Percentiles rank a stretch among this genome's conserved stretches.
Evolutionary conservation across 2,797 vertebrate genomes (phyloP).

Genomic region (Arrhamphus sclerolepis): DNA sequence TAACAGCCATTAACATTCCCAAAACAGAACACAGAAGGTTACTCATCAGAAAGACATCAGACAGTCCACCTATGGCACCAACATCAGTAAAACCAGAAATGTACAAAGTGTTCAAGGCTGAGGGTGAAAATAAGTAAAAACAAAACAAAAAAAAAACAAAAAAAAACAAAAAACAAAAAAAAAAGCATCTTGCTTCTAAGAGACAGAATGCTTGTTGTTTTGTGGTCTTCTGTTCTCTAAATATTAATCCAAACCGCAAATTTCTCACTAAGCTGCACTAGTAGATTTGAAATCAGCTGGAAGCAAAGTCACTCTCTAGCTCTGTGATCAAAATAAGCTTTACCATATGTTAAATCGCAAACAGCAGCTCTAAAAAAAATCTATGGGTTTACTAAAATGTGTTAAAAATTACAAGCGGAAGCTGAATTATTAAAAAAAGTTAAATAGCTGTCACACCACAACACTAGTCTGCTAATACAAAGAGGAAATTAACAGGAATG

Average conservation of each 20-base stretch:
- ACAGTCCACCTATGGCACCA: slow-evolving; percentile 72
- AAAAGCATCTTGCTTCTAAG: slow-evolving; percentile 52
- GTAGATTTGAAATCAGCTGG: slow-evolving; percentile 67
- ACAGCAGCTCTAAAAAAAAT: slow-evolving; percentile 62
- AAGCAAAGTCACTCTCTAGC: slow-evolving; percentile 74
- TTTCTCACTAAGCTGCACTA: slow-evolving; percentile 65
- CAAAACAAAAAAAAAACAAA: slow-evolving; percentile 29
- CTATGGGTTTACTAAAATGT: slow-evolving; percentile 67
- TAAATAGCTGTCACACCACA: slow-evolving; percentile 78
- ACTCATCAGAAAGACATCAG: slow-evolving; percentile 78
- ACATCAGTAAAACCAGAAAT: slow-evolving; percentile 69
- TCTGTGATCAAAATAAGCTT: slow-evolving; percentile 71
- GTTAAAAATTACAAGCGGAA: slow-evolving; percentile 77
- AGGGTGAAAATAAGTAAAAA: slow-evolving; percentile 55
- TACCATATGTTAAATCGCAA: slow-evolving; percentile 72
- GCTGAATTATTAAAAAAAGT: slow-evolving; percentile 72
- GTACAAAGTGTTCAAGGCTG: slow-evolving; percentile 65
- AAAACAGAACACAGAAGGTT: slow-evolving; percentile 86
- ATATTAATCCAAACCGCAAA: slow-evolving; percentile 67
- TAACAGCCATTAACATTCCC: slow-evolving; percentile 94
- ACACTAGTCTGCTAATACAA: slow-evolving; percentile 76
- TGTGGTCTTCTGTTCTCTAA: slow-evolving; percentile 71
- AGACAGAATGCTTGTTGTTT: slow-evolving; percentile 60
- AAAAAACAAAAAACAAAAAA: slow-evolving; percentile 5
- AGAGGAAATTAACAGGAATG: slow-evolving; percentile 72